A percentile compares a stretch with the other conserved stretches of the same genome.
phyloP scores from a whole-genome alignment of 2,888 invertebrate species.

The Salticus scenicus region DNA sequence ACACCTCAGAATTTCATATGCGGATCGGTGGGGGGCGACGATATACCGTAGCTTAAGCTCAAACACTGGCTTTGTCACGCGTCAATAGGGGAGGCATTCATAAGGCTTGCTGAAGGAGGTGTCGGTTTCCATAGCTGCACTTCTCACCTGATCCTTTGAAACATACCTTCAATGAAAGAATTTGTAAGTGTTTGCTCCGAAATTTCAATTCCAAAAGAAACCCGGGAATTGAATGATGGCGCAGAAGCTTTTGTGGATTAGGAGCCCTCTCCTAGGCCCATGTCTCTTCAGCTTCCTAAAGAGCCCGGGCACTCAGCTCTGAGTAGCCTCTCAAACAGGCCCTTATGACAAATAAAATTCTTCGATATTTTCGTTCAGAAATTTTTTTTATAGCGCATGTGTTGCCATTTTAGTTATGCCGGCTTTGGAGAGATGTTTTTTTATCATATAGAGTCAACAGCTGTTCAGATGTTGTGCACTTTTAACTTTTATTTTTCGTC shows the following conservation, averaged over 20 bases:
- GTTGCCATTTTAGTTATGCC: too few species aligned
- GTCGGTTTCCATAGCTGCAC: slow-evolving; percentile 31
- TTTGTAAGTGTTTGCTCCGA: slow-evolving; percentile 61
- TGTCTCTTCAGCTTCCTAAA: slow-evolving; percentile 35
- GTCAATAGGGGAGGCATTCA: slow-evolving; percentile 56
- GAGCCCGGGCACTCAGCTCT: slow-evolving; percentile 26
- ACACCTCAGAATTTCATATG: slow-evolving; percentile 26
- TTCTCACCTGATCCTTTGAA: slow-evolving; percentile 36
- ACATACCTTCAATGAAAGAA: slow-evolving; percentile 32
- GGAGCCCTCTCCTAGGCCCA: slow-evolving; percentile 16
- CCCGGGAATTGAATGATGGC: slow-evolving; percentile 37
- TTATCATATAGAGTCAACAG: too few species aligned
- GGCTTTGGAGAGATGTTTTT: too few species aligned
- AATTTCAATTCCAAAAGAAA: slow-evolving; percentile 41
- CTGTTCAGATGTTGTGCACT: too few species aligned
- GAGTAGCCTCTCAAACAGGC: slow-evolving; percentile 39
- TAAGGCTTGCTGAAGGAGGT: slow-evolving; percentile 56
- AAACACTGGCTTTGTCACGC: slow-evolving; percentile 65
- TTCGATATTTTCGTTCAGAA: neutral
- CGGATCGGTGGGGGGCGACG: slow-evolving; percentile 35
- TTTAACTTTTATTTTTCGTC: too few species aligned
- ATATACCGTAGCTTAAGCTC: slow-evolving; percentile 39
- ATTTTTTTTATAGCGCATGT: neutral
- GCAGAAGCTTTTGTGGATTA: slow-evolving; percentile 51
- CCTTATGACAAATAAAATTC: neutral